Percentiles rank a stretch among this genome's conserved stretches.
Conservation (phyloP, 1,140 invertebrate species). For the Cydia amplana region DNA sequence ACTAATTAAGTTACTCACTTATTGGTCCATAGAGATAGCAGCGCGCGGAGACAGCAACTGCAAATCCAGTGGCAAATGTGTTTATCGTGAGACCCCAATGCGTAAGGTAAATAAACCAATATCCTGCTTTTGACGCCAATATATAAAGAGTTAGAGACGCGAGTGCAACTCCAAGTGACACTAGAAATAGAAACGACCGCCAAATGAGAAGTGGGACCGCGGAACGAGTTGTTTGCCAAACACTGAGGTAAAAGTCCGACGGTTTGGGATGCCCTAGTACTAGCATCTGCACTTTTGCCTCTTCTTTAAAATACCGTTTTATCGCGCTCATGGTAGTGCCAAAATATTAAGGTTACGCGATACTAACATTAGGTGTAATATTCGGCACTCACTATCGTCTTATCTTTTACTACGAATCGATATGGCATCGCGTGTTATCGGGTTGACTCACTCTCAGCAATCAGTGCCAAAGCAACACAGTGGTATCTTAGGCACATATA, state of each 20-base stretch:
- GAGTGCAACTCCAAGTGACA: conserved; percentile 58
- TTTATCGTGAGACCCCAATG: conserved; percentile 67
- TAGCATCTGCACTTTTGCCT: conserved; percentile 53
- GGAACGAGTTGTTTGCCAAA: conserved; percentile 65
- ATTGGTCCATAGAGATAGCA: conserved; percentile 65
- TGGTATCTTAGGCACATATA: background rate
- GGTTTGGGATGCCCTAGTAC: conserved; percentile 57
- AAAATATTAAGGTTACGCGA: conserved; percentile 9
- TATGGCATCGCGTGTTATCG: conserved; percentile 49
- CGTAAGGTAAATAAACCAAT: conserved; percentile 71
- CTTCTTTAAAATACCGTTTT: conserved; percentile 61
- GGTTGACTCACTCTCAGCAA: conserved; percentile 39
- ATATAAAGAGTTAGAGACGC: conserved; percentile 57
- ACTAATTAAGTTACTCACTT: conserved; percentile 57
- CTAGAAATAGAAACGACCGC: conserved; percentile 58
- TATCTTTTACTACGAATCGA: conserved; percentile 52
- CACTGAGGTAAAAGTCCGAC: conserved; percentile 62
- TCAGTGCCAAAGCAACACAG: conserved; percentile 16
- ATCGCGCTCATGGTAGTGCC: conserved; percentile 56
- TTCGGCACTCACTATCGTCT: conserved; percentile 38
- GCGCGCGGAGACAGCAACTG: conserved; percentile 56
- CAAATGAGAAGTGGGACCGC: conserved; percentile 60
- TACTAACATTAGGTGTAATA: conserved; percentile 37
- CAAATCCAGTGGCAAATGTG: conserved; percentile 56
- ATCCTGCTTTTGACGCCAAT: conserved; percentile 47